A percentile compares a stretch with the other conserved stretches of the same genome.
phyloP scores from a whole-genome alignment of 2,797 vertebrate species.

The Uromys caudimaculatus region DNA sequence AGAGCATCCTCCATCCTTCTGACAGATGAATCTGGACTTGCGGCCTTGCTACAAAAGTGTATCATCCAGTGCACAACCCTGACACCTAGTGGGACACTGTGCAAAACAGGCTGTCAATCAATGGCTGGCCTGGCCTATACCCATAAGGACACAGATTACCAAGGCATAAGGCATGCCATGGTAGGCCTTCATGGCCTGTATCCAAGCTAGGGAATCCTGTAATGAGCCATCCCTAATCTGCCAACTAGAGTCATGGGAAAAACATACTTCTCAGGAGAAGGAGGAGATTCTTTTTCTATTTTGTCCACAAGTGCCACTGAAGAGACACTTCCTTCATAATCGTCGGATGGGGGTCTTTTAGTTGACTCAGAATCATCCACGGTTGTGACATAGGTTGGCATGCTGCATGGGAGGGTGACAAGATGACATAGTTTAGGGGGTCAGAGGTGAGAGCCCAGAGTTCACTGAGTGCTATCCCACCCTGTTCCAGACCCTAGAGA shows the following conservation, averaged over 20 bases:
- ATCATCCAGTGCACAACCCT: neutral
- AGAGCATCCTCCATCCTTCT: neutral
- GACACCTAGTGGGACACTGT: neutral
- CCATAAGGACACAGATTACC: neutral
- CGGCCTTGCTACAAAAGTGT: neutral
- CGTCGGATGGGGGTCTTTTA: neutral
- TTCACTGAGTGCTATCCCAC: neutral
- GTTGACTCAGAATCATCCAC: neutral
- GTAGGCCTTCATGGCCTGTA: neutral
- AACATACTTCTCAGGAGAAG: slow-evolving; percentile 61
- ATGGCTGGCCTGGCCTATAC: neutral
- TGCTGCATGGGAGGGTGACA: neutral
- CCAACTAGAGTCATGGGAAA: rapidly evolving
- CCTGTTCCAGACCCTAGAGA: neutral
- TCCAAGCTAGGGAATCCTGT: neutral
- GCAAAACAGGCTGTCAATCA: neutral
- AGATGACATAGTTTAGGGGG: neutral
- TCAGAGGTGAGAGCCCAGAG: neutral
- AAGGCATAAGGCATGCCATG: neutral
- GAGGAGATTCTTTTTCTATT: neutral
- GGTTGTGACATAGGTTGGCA: rapidly evolving
- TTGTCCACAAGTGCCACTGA: neutral
- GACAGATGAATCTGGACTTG: neutral
- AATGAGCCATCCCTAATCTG: neutral
- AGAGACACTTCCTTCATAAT: slow-evolving; percentile 51